Conservation (phyloP, 2,888 invertebrate genomes). For the Microctonus brassicae region DNA sequence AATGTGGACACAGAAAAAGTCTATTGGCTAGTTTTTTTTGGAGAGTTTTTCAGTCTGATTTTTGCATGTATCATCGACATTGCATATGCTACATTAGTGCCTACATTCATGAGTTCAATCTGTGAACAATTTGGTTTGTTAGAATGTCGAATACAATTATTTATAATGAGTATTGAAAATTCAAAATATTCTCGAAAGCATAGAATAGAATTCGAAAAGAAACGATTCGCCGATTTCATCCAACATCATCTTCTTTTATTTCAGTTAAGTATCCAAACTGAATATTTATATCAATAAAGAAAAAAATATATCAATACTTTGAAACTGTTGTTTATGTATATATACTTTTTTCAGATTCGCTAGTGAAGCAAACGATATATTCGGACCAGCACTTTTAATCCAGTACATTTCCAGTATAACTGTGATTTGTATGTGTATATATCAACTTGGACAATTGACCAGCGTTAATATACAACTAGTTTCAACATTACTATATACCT, state of each 20-base stretch:
- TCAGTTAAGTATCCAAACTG: background rate
- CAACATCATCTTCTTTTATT: background rate
- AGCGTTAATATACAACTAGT: background rate
- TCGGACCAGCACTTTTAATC: background rate
- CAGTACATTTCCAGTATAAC: background rate
- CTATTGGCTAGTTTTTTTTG: background rate
- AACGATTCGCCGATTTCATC: background rate
- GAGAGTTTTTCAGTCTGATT: background rate
- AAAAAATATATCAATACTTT: no score
- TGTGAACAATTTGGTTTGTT: constrained; percentile 1
- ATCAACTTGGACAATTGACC: background rate
- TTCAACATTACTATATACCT: background rate
- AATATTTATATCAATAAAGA: no score
- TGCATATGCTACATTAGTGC: background rate
- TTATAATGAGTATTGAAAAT: background rate
- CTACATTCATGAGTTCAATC: background rate
- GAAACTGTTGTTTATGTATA: no score
- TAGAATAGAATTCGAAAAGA: background rate
- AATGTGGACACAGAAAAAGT: background rate
- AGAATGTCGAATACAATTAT: background rate
- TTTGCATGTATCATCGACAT: background rate
- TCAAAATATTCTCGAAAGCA: background rate
- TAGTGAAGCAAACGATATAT: background rate
- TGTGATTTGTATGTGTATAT: background rate
- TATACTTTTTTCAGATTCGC: background rate